phyloP scores from a whole-genome alignment of 2,797 vertebrate genomes.

The Phoxinus dragarum region DNA sequence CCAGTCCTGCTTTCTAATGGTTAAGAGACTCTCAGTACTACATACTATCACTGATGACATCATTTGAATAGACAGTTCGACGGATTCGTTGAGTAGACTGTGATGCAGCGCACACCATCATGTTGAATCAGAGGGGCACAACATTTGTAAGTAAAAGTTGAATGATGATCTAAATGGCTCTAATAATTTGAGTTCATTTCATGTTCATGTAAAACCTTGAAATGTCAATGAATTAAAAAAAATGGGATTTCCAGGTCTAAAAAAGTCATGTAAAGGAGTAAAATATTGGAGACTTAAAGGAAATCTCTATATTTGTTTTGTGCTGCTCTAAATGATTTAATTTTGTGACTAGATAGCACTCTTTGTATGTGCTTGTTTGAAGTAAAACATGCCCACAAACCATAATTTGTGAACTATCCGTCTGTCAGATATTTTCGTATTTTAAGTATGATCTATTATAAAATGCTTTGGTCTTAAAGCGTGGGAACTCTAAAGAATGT shows the following conservation, averaged over 20 bases:
- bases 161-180: constrained; percentile 17
- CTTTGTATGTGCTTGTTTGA: too few species aligned
- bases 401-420: neutral
- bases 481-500: neutral
- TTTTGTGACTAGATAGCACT: neutral
- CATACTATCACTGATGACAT: neutral
- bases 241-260: neutral
- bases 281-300: neutral
- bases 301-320: neutral
- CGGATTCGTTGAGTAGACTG: neutral
- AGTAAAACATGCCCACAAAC: neutral
- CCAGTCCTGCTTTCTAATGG: neutral
- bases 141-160: constrained; percentile 55
- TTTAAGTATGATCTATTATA: neutral
- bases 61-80: neutral
- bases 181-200: neutral
- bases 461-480: neutral
- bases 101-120: neutral
- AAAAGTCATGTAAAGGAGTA: neutral
- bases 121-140: constrained; percentile 55
- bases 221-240: neutral
- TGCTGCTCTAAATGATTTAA: neutral
- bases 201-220: neutral
- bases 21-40: neutral
- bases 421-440: neutral